Evolutionary conservation across 1,140 invertebrate genomes (phyloP), one percentile per base, ranked within the genome.

Genomic region (Drosophila arizonae): DNA sequence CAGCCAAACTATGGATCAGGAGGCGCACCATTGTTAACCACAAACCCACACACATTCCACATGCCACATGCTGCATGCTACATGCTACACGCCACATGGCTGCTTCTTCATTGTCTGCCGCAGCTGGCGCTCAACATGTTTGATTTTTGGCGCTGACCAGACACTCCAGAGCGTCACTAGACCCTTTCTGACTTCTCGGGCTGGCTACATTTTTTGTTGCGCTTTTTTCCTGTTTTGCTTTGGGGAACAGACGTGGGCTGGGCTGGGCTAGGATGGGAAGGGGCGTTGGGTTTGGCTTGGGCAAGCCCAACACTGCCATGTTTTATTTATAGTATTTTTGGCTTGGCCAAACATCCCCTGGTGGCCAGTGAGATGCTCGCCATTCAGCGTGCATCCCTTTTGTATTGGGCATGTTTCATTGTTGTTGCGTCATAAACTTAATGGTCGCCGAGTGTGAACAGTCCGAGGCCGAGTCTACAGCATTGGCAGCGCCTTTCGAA

Each of bases 391-490:
- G 52, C 81, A 79, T 65, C 77, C 52, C 73, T 48, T 70, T 76
- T 82, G 76, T 81, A 73, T 72, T 80, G 77, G 62, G 33, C 77
- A 79, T 72, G 84, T 77, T 88, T 88, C 80, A 88, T 80, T 88
- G 79, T 84, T 82, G 84, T 84, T 88, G 85, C 84, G 84, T 88
- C 81, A 88, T 88, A 88, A 88, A 88, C 84, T 88, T 88, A 88
- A 88, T 88, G 84, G 79, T 73, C 64, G 80, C 77, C 84, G 80
- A 88, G 84, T 88, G 84, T 88, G 85, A 88, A 88, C 79, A 79
- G 69, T 68, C 74, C 72, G 33, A 52, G 56, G 62, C 57, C 46
- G 63, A 33, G 48, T 36, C 26, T 30, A 30, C 55, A 48, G 21
- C 54, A 57, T 57, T 54, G 52, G 62, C 57, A 76, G 61, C 46